Base-by-base conservation (phyloP, 2,113 vertebrate genomes). In the Emydocephalus ijimae region DNA sequence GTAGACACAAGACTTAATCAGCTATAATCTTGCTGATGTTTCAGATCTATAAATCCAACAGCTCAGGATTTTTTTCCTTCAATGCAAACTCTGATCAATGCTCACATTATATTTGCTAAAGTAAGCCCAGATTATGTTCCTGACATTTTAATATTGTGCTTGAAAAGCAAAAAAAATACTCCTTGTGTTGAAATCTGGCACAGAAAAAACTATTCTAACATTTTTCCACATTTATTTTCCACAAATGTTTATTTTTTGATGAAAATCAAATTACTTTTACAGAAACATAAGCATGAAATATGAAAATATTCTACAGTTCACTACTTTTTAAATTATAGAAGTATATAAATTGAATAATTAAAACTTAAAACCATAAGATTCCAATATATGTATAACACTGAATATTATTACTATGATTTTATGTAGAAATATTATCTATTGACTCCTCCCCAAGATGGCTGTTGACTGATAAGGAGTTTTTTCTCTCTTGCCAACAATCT, bases 11-110 rank as follows among this genome's bases (percentile, higher is more conserved):
- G 45, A 34, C 56, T 92, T 87, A 87, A 34, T 92, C 90, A 92
- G 90, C 64, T 18, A 89, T 29, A 21, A 43, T 81, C 90, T 88
- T 94, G 87, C n/a, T 93, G 26, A 94, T 94, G 90, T 90, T 55
- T 92, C 12, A 54, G 93, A 6, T 3, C 24, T 92, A 88, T 29
- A n/a, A 54, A 88, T 59, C 4, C 18, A 9, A 59, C 48, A 1
- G 26, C 29, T 56, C 57, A n/a, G 10, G 10, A 29, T 55, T 50
- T 64, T 59, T 2, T 29, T 52, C 34, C 0, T 1, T 92, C 57
- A 93, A 23, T 92, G 23, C 91, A 87, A 39, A 92, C 21, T 55
- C 0, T 0, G 5, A 29, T 88, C 23, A 39, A 89, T 43, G 52
- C 29, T 29, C 52, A 59, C 39, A 48, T 21, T 88, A 59, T 24